Percentiles rank a stretch among this genome's conserved stretches.
Evolutionary conservation across 2,797 vertebrate genomes (phyloP).

Genomic region (Uromys caudimaculatus): DNA sequence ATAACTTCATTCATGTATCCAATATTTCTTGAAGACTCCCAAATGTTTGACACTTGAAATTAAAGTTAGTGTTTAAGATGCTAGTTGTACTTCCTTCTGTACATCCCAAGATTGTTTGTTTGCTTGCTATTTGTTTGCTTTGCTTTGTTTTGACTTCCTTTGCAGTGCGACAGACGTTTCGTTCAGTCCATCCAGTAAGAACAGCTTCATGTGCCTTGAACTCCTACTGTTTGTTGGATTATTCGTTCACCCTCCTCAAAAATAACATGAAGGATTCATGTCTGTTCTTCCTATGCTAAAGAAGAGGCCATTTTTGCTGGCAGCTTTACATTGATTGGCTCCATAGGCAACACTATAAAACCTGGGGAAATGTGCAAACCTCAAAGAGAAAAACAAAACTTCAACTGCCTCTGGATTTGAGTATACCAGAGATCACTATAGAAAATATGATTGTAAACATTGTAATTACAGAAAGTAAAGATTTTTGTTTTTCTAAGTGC

Average conservation of each 20-base stretch:
- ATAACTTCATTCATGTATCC: background rate
- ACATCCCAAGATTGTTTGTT: background rate
- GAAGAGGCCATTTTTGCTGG: background rate
- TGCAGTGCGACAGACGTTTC: background rate
- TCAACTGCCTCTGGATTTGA: background rate
- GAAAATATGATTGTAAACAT: constrained; percentile 14
- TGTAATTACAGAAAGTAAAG: constrained; percentile 32
- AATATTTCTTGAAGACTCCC: background rate
- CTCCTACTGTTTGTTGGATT: background rate
- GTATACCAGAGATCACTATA: constrained; percentile 6
- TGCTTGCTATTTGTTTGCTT: background rate
- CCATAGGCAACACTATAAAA: background rate
- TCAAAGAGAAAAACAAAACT: background rate
- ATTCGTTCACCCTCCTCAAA: background rate
- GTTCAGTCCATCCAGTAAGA: background rate
- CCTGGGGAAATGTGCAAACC: background rate
- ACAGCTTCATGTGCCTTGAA: constrained; percentile 16
- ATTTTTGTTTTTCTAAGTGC: constrained; percentile 22
- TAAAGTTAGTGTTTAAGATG: background rate
- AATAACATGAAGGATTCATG: background rate
- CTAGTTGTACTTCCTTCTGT: background rate
- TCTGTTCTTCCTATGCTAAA: background rate
- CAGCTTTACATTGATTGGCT: constrained; percentile 36
- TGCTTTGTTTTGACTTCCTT: background rate
- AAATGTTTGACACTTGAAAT: constrained; percentile 5